A percentile compares a stretch with the other conserved stretches of the same genome.
phyloP scores from a whole-genome alignment of 2,113 vertebrate species.

The Chamaetylas fuelleborni region DNA sequence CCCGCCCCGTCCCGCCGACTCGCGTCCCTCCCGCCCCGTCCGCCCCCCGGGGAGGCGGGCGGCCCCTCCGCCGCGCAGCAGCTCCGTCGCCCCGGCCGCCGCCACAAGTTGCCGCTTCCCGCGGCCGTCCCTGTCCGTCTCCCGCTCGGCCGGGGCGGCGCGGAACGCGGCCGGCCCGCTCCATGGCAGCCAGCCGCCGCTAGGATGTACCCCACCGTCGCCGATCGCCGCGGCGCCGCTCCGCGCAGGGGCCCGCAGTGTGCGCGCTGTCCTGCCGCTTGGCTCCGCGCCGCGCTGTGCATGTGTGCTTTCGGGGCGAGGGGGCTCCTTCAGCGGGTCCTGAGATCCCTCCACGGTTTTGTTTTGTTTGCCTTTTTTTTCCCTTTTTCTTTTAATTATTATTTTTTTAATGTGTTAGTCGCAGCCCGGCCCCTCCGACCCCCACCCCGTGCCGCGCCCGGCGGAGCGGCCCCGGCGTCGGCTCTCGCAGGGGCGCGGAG shows the following conservation, averaged over 20 bases:
- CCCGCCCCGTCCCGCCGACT: not conserved
- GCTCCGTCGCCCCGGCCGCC: not conserved
- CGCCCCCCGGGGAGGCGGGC: not conserved
- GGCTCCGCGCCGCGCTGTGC: not conserved
- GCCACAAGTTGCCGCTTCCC: not conserved
- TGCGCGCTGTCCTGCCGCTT: not conserved
- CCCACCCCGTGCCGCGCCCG: not conserved
- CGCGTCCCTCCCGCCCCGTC: not conserved
- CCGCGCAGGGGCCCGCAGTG: not conserved
- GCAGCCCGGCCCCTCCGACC: not conserved
- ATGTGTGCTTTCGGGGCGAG: not conserved
- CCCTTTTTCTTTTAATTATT: no score
- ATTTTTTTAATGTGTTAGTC: not conserved
- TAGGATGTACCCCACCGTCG: slow-evolving; percentile 83
- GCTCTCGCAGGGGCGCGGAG: not conserved
- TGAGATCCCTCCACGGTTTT: not conserved
- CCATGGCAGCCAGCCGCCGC: slow-evolving; percentile 76
- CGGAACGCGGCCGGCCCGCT: not conserved
- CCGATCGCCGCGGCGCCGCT: slow-evolving; percentile 25
- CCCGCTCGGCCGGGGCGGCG: not conserved
- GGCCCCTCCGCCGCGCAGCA: not conserved
- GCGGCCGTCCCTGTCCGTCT: not conserved
- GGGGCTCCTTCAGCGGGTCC: not conserved
- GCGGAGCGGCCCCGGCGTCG: not conserved
- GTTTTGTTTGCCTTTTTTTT: not conserved